A percentile compares a stretch with the other conserved stretches of the same genome.
These are phyloP conservation scores for Astreopora myriophthalma DNA, from an alignment of 64 coral and sea anemone genomes.

Conservation along the genomic window DNA sequence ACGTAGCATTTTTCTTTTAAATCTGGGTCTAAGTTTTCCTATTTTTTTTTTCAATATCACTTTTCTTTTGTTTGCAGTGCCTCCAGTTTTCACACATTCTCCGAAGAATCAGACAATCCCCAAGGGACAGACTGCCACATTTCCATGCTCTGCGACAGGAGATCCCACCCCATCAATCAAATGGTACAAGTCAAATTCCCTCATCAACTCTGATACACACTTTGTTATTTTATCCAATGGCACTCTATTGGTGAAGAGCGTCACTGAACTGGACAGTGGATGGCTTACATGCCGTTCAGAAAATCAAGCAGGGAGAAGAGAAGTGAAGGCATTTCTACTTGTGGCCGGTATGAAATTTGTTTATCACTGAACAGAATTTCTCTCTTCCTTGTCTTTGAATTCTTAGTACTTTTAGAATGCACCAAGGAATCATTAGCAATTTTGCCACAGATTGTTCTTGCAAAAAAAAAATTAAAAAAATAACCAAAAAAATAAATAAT, in stretches of 20 bases:
- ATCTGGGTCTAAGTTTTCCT: not conserved
- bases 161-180: slow-evolving; percentile 71
- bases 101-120: slow-evolving; percentile 66
- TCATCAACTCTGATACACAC: not conserved
- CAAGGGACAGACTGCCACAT: slow-evolving; percentile 36
- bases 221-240: slow-evolving; percentile 55
- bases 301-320: slow-evolving; percentile 61
- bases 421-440: no score
- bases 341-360: slow-evolving; percentile 58
- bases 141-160: slow-evolving; percentile 63
- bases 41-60: not conserved
- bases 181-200: slow-evolving; percentile 50
- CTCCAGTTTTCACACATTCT: slow-evolving; percentile 29
- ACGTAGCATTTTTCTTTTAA: no score
- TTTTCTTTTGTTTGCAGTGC: slow-evolving; percentile 37
- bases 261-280: slow-evolving; percentile 51
- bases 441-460: no score
- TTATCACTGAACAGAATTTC: no score
- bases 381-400: not conserved
- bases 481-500: no score
- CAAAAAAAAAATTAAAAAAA: no score
- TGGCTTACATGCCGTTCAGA: slow-evolving; percentile 64
- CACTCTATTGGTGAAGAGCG: slow-evolving; percentile 31
- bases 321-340: slow-evolving; percentile 47
- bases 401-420: not conserved